phyloP scores from a whole-genome alignment of 2,888 invertebrate species.

The Orthosia cruda region DNA sequence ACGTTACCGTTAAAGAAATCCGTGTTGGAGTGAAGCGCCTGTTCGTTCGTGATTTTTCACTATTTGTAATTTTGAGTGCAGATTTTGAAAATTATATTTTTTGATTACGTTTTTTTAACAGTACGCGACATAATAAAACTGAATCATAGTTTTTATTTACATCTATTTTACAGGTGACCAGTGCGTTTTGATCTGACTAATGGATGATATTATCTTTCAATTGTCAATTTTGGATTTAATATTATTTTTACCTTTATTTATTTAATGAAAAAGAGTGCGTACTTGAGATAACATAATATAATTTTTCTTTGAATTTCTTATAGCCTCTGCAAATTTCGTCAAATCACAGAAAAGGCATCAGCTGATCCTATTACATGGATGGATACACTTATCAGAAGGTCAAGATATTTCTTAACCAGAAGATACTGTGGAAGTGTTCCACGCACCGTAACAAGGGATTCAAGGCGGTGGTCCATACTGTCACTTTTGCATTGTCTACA shows the following conservation, averaged over 20 bases:
- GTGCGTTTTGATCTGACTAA: not conserved
- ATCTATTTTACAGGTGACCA: too few species aligned
- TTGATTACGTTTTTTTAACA: too few species aligned
- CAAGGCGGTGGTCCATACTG: conserved; percentile 56
- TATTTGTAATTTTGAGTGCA: not conserved
- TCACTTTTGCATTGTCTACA: conserved; percentile 29
- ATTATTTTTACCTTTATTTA: too few species aligned
- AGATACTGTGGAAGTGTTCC: conserved; percentile 40
- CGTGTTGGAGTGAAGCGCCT: not conserved
- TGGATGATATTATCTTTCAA: not conserved
- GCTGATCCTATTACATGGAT: conserved; percentile 3
- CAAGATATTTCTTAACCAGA: conserved; percentile 7
- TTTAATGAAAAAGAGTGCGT: too few species aligned
- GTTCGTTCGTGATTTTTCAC: not conserved
- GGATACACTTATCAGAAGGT: conserved; percentile 21
- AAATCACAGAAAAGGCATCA: not conserved
- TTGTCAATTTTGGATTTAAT: not conserved
- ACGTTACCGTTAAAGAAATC: too few species aligned
- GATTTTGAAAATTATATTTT: too few species aligned
- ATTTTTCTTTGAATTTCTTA: not conserved
- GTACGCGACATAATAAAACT: too few species aligned
- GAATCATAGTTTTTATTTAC: too few species aligned
- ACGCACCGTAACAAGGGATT: conserved; percentile 44
- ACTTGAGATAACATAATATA: too few species aligned
- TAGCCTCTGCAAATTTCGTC: not conserved